Base-by-base conservation (phyloP, 1,140 invertebrate species). In the Triops cancriformis region DNA sequence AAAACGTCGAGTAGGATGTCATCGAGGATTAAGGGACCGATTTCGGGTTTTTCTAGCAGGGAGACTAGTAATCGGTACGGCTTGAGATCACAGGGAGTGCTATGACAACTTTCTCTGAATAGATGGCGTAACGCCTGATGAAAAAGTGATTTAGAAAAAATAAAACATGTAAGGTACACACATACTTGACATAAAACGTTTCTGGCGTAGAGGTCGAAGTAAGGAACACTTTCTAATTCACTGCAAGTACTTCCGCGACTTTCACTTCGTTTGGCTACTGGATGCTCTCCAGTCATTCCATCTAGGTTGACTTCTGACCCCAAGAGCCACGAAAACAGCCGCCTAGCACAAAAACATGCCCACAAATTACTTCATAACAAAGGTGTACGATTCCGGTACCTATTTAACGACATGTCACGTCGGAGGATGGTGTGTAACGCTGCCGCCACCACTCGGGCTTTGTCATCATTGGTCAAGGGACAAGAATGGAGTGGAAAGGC, bases 391-490 rank as follows among this genome's bases (percentile, higher is more conserved):
- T 18, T 26, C 31, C 1, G 74, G n/a, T n/a, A 90, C 88, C 91
- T 88, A 84, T 97, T 98, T 18, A 98, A 87, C 73, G 94, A 96
- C 92, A 96, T 95, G 83, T 98, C 96, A 80, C 96, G 87, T 73
- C 95, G 85, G 12, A 98, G 85, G 79, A 98, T 91, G 1, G 96
- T 94, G 43, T 90, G 89, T 75, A 97, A 84, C 37, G 92, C 92
- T 77, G 94, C 89, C 28, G 91, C 93, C 1, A 95, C 89, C 75
- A 98, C 85, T 75, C 89, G 87, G 10, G 93, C 89, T 87, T 94
- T 89, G 84, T 96, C 93, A 7, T 88, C 85, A 80, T 89, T 87
- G 1, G 89, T 87, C 27, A 96, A 85, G 83, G 94, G 92, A 79
- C 89, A 90, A 77, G 91, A 92, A 82, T 96, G 92, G 85, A 97